Evolutionary conservation across 2,113 vertebrate genomes (phyloP).

Genomic region (Chlorodrepanis virens): DNA sequence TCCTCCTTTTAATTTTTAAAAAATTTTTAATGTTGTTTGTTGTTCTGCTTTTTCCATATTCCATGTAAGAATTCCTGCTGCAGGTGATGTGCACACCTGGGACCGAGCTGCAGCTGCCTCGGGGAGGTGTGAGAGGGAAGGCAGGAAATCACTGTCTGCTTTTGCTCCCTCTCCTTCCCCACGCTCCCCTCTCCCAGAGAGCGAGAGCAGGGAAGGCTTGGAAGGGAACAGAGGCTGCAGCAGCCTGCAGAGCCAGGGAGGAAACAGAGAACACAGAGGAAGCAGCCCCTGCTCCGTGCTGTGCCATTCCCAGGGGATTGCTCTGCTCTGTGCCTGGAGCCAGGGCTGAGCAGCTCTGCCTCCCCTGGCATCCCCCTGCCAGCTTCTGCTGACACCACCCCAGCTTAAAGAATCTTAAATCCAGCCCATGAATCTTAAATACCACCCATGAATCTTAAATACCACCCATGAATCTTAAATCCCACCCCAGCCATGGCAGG

Average conservation of each 20-base stretch:
- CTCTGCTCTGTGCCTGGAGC: not conserved
- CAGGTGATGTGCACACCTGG: not conserved
- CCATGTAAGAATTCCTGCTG: not conserved
- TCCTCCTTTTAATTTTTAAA: too few relatives aligned
- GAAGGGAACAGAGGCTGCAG: not conserved
- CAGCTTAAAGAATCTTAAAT: not conserved
- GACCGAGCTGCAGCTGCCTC: not conserved
- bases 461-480: too few relatives aligned
- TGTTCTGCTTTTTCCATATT: not conserved
- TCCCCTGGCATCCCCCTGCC: not conserved
- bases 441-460: too few relatives aligned
- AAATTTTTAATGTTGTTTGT: not conserved
- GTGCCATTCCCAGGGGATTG: not conserved
- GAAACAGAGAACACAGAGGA: not conserved
- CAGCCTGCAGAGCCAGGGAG: not conserved
- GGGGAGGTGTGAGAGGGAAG: not conserved
- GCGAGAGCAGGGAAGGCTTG: not conserved
- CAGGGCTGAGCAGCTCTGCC: not conserved
- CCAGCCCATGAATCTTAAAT: too few relatives aligned
- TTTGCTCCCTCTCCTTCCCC: not conserved
- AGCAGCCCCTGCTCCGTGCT: not conserved
- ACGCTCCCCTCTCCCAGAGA: not conserved
- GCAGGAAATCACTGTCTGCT: not conserved
- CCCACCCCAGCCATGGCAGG: not conserved
- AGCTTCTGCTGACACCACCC: not conserved